A percentile compares a stretch with the other conserved stretches of the same genome.
Evolutionary conservation across 2,113 vertebrate species (phyloP).

Genomic region (Okapia johnstoni): DNA sequence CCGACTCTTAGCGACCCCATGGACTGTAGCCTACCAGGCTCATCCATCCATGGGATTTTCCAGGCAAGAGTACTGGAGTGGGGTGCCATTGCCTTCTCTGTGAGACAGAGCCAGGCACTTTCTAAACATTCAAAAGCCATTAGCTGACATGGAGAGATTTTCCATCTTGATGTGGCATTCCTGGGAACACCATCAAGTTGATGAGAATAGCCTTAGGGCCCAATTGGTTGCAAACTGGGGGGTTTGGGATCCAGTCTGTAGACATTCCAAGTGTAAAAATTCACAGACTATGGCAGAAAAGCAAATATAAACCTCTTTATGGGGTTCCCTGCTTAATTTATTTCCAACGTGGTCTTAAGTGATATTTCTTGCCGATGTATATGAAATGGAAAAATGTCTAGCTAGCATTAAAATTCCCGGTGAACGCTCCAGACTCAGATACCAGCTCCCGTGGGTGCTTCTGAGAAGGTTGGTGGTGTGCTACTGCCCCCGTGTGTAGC

Average conservation of each 20-base stretch:
- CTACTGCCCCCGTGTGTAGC: conserved; percentile 69
- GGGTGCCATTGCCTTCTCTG: no score
- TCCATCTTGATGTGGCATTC: background rate
- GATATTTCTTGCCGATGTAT: conserved; percentile 50
- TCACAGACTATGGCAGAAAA: conserved; percentile 24
- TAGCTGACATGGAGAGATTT: background rate
- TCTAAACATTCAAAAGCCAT: background rate
- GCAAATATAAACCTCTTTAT: conserved; percentile 60
- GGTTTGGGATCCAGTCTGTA: background rate
- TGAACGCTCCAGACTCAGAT: background rate
- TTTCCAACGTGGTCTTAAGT: conserved; percentile 66
- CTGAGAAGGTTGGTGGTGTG: background rate
- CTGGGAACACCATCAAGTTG: background rate
- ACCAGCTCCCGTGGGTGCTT: background rate
- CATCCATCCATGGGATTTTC: no score
- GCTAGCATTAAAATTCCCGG: conserved; percentile 22
- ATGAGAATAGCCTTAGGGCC: background rate
- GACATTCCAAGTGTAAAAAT: conserved; percentile 27
- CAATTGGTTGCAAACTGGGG: background rate
- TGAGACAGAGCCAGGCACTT: background rate
- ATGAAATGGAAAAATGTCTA: conserved; percentile 60
- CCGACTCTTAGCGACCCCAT: no score
- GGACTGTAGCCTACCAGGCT: no score
- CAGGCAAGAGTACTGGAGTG: no score
- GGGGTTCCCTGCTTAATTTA: conserved; percentile 62